Conservation (phyloP, 2,113 vertebrate genomes). For the Mesitornis unicolor region DNA sequence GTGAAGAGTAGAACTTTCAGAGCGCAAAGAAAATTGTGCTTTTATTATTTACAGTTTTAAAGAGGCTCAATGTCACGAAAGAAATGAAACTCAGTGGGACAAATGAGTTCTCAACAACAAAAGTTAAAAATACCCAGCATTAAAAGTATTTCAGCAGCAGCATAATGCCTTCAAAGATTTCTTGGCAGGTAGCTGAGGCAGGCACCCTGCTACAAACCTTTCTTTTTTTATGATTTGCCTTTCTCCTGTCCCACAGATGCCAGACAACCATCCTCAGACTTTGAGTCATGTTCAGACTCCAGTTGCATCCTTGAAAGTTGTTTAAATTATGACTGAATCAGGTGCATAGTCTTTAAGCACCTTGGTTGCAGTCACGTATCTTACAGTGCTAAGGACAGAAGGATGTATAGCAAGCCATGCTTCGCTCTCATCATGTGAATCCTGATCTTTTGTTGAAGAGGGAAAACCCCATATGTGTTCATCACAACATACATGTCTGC, state of each 20-base stretch:
- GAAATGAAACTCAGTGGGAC: constrained; percentile 26
- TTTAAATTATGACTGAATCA: neutral
- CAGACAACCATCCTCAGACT: neutral
- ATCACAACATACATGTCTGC: neutral
- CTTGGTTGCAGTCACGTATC: neutral
- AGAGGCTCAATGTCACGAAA: neutral
- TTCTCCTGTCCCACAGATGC: neutral
- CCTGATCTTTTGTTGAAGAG: neutral
- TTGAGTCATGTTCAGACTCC: neutral
- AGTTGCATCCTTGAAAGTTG: neutral
- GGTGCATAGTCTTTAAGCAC: neutral
- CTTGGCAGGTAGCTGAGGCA: neutral
- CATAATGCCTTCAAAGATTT: neutral
- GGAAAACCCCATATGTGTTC: neutral
- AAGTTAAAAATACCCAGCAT: constrained; percentile 12
- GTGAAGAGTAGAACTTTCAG: neutral
- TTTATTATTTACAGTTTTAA: constrained; percentile 32
- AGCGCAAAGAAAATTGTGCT: constrained; percentile 6
- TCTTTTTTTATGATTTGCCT: neutral
- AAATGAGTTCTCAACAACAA: neutral
- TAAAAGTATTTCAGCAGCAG: neutral
- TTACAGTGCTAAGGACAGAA: neutral
- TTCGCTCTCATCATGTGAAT: neutral
- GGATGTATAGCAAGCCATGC: neutral
- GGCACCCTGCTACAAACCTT: neutral